Percentiles rank a stretch among this genome's conserved stretches.
phyloP scores from a whole-genome alignment of 2,797 vertebrate genomes.

The Distichodus sexfasciatus region DNA sequence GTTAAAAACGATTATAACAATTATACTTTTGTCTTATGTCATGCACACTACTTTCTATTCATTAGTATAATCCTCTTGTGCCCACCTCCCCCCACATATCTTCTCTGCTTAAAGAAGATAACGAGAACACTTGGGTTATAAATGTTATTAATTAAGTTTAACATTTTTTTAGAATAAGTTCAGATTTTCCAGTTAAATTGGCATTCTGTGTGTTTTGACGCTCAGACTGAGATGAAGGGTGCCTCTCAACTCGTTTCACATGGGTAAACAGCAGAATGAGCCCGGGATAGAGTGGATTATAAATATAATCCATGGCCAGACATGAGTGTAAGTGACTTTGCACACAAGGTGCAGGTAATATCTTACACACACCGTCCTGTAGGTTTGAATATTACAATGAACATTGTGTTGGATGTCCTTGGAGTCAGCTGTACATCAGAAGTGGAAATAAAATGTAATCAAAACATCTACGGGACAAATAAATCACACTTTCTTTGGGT shows the following conservation, averaged over 20 bases:
- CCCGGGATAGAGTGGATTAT: slow-evolving; percentile 64
- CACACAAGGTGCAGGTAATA: slow-evolving; percentile 11
- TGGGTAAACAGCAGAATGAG: slow-evolving; percentile 25
- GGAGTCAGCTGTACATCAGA: background rate
- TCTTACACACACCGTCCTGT: background rate
- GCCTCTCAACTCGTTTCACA: background rate
- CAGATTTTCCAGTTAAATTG: too few relatives aligned
- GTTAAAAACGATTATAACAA: too few relatives aligned
- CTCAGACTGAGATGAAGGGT: too few relatives aligned
- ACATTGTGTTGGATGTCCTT: background rate
- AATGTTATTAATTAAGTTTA: too few relatives aligned
- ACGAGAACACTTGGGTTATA: too few relatives aligned
- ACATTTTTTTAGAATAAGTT: too few relatives aligned
- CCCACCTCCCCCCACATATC: too few relatives aligned
- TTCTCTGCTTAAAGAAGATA: too few relatives aligned
- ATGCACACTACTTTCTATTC: too few relatives aligned
- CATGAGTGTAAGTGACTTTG: slow-evolving; percentile 32
- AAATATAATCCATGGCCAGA: slow-evolving; percentile 67
- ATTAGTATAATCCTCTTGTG: too few relatives aligned
- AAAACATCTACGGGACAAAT: background rate
- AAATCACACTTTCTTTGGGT: background rate
- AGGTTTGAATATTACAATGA: background rate
- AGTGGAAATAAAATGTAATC: background rate
- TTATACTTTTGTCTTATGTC: too few relatives aligned
- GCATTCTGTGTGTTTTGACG: too few relatives aligned